phyloP scores from a whole-genome alignment of 2,888 invertebrate species.

The Elaeidobius kamerunicus region DNA sequence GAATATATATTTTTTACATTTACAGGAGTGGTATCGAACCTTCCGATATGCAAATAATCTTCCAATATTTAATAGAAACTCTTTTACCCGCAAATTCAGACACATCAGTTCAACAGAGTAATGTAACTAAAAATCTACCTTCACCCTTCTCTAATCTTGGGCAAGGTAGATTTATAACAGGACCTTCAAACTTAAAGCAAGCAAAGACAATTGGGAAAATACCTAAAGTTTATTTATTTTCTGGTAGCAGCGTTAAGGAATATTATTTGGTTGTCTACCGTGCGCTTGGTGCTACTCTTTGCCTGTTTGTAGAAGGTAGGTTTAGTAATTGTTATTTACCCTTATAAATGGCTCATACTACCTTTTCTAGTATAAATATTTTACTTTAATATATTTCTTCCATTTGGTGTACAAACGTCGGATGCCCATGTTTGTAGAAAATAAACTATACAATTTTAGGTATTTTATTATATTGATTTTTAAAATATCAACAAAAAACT shows the following conservation, averaged over 20 bases:
- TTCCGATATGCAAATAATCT: constrained; percentile 83
- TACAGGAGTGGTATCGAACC: constrained; percentile 82
- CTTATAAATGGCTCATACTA: no score
- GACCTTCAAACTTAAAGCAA: constrained; percentile 59
- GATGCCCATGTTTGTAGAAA: no score
- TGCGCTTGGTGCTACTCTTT: constrained; percentile 80
- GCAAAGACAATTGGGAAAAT: constrained; percentile 58
- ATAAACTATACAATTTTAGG: no score
- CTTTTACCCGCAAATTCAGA: constrained; percentile 75
- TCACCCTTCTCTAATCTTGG: constrained; percentile 54
- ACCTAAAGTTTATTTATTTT: constrained; percentile 67
- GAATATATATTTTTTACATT: constrained; percentile 11
- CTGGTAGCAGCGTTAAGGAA: constrained; percentile 54
- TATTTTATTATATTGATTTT: no score
- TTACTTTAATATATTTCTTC: no score
- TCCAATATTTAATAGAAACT: constrained; percentile 79
- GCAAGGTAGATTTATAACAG: constrained; percentile 66
- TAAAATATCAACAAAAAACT: no score
- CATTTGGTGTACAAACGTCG: no score
- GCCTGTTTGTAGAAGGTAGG: constrained; percentile 81
- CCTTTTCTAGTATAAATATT: no score
- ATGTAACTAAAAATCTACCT: constrained; percentile 55
- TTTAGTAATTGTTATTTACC: no score
- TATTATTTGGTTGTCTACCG: constrained; percentile 82
- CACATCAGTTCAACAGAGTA: constrained; percentile 68